Conservation (phyloP, 2,113 vertebrate genomes). For the Varanus komodoensis region DNA sequence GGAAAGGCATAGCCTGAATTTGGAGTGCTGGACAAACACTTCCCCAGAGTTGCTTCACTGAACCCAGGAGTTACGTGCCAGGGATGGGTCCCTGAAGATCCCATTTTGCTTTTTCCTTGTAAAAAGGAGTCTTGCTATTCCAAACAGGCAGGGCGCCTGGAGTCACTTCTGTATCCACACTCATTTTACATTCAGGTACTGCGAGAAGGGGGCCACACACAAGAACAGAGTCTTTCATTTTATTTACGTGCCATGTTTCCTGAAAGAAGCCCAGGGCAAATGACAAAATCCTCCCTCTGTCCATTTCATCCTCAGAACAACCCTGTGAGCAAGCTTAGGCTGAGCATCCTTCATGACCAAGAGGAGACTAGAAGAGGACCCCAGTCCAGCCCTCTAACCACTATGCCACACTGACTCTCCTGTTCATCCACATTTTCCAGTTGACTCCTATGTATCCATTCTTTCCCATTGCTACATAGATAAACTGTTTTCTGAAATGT, state of each 20-base stretch:
- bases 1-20: conserved; percentile 14
- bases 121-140: not conserved
- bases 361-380: too few species aligned
- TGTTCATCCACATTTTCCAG: not conserved
- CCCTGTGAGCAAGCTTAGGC: too few species aligned
- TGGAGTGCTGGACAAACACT: not conserved
- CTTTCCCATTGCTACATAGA: not conserved
- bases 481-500: not conserved
- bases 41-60: not conserved
- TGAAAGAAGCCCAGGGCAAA: too few species aligned
- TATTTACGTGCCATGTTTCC: too few species aligned
- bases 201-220: not conserved
- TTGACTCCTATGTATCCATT: not conserved
- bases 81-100: not conserved
- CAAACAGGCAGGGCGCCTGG: not conserved
- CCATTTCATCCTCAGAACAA: too few species aligned
- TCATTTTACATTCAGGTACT: not conserved
- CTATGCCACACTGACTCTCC: too few species aligned
- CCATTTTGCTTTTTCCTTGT: not conserved
- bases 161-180: not conserved
- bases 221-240: not conserved
- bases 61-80: not conserved
- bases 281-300: too few species aligned
- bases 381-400: too few species aligned
- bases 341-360: too few species aligned